Base-by-base conservation (phyloP, 2,888 invertebrate genomes). In the Electrophaes corylata region DNA sequence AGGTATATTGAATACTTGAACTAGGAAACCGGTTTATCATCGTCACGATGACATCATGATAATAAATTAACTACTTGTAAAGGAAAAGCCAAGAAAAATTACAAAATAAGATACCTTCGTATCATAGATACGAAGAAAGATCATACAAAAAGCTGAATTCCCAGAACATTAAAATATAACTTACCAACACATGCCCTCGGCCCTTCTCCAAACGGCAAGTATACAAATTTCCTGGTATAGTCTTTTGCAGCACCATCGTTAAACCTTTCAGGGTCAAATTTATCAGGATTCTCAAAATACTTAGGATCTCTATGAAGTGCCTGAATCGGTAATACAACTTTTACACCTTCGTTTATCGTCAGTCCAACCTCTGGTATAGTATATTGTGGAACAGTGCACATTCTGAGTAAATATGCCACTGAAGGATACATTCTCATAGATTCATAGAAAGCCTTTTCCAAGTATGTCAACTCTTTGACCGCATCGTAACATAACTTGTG, bases 391-490 rank as follows among this genome's bases (percentile, higher is more conserved):
- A 76, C 75, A n/a, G 79, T 72, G 54, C 89, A 88, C 73, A 71
- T 78, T 60, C 91, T 79, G 1, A 83, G n/a, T 50, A 91, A 68
- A 67, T 78, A 88, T 18, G 75, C 91, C 2, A 89, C 83, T 1
- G 90, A 81, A 4, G 89, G 89, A 69, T 86, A 87, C 79, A 88
- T 81, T 44, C 90, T 76, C 83, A 91, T 86, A 0, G 84, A 80
- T 68, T 91, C 90, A 46, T 82, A 78, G 64, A 90, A 87, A 3
- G 83, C 85, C 78, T 84, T 81, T 71, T 90, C 85, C 63, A 90
- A 77, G 70, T 83, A 86, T 1, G 66, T 76, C 88, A 91, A 86
- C 57, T 90, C 88, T 67, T 81, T 87, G 0, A 91, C 71, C 16
- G 89, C 87, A 4, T 89, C 88, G 37, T 87, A 88, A 4, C 81